Evolutionary conservation across 1,140 invertebrate species (phyloP).

Genomic region (Olivierus martensii): DNA sequence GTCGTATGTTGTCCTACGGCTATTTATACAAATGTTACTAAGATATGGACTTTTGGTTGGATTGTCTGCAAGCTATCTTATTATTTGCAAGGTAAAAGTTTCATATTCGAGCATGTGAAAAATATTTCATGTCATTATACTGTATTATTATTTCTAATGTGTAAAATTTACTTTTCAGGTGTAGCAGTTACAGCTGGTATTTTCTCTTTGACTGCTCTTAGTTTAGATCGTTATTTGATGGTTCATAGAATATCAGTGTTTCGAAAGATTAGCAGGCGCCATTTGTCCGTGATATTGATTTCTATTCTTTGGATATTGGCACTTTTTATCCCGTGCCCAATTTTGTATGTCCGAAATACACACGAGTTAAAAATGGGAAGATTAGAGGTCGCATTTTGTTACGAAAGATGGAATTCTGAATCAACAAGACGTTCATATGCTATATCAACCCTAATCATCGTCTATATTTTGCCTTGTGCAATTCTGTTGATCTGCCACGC

Average conservation of each 20-base stretch:
- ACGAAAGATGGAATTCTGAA: neutral
- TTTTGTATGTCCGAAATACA: neutral
- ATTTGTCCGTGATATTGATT: neutral
- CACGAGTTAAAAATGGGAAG: neutral
- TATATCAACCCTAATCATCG: neutral
- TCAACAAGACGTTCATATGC: neutral
- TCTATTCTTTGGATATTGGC: neutral
- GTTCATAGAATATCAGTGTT: neutral
- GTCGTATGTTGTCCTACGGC: conserved; percentile 43
- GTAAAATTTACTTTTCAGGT: no score
- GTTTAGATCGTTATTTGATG: neutral
- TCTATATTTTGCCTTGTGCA: neutral
- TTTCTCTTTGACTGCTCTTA: conserved; percentile 6
- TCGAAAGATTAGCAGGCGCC: neutral
- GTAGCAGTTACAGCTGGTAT: neutral
- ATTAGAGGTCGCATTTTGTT: neutral
- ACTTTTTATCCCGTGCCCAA: neutral
- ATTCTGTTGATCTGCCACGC: neutral
- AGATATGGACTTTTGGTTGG: conserved; percentile 29
- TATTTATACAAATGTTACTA: conserved; percentile 37
- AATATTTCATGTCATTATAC: neutral
- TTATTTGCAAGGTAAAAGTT: conserved; percentile 26
- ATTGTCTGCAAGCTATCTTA: conserved; percentile 22
- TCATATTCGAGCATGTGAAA: neutral
- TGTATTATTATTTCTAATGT: neutral